Evolutionary conservation across 2,797 vertebrate species (phyloP).

Genomic region (Macropodus opercularis): DNA sequence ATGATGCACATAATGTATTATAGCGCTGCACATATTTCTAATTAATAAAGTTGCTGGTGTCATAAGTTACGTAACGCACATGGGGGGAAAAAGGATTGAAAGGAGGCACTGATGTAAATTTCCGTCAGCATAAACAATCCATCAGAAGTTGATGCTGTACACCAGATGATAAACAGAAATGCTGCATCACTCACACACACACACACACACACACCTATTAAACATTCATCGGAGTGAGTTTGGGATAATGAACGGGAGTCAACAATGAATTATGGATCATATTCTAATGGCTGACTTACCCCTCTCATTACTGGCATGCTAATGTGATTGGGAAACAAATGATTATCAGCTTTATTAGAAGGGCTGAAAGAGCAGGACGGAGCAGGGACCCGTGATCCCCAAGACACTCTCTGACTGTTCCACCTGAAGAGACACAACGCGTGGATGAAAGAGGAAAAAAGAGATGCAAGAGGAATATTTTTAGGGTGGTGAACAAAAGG

Average conservation of each 20-base stretch:
- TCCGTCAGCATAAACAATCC: slow-evolving; percentile 57
- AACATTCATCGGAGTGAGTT: slow-evolving; percentile 76
- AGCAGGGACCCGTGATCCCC: slow-evolving; percentile 34
- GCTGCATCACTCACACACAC: slow-evolving; percentile 25
- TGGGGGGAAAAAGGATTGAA: slow-evolving; percentile 46
- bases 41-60: slow-evolving; percentile 55
- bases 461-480: slow-evolving; percentile 4
- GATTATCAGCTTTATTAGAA: slow-evolving; percentile 75
- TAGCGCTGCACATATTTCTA: slow-evolving; percentile 58
- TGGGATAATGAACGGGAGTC: slow-evolving; percentile 80
- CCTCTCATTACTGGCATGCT: slow-evolving; percentile 80
- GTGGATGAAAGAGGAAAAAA: slow-evolving; percentile 6
- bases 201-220: slow-evolving; percentile 63
- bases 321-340: slow-evolving; percentile 78
- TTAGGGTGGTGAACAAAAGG: slow-evolving; percentile 7
- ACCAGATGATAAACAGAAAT: slow-evolving; percentile 59
- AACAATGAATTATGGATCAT: slow-evolving; percentile 86
- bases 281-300: slow-evolving; percentile 81
- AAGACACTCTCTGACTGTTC: slow-evolving; percentile 24
- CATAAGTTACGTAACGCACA: slow-evolving; percentile 65
- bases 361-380: slow-evolving; percentile 33
- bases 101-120: slow-evolving; percentile 53
- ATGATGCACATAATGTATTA: too few relatives aligned
- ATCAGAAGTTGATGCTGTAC: slow-evolving; percentile 41
- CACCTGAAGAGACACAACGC: slow-evolving; percentile 15